Evolutionary conservation across 2,113 vertebrate species (phyloP), one percentile per base, ranked within the genome.

Genomic region (Dicerorhinus sumatrensis): DNA sequence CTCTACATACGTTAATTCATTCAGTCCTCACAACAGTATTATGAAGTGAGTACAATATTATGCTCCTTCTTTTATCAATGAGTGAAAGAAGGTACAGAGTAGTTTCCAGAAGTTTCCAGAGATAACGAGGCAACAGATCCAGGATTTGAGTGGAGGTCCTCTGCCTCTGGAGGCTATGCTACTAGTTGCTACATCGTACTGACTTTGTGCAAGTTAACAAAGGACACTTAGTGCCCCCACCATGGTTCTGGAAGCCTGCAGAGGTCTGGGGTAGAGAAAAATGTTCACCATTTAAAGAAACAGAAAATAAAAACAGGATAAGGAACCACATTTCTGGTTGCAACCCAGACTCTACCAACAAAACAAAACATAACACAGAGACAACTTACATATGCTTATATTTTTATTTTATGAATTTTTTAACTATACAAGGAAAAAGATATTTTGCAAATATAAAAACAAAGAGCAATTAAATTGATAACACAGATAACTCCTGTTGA

Each of bases 391-490:
- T 58, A 31, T 2, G 5, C 31, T 69, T 54, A 58, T 42, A 56
- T 31, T 88, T 39, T 20, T 9, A 72, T 62, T 81, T 46, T 60
- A 48, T 42, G 70, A 42, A 51, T 56, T 75, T 86, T 60, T 75
- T 27, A 39, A 69, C 25, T 23, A 46, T 8, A 36, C 33, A 13
- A 27, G 5, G 6, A 8, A 72, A 75, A 65, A 80, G 9, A 25
- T 36, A 51, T 73, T 86, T 83, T 36, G 6, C 12, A 91, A 83
- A 89, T 31, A 89, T 70, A 11, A 33, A 79, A 94, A 76, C 46
- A 90, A 77, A 86, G 33, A 81, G 10, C 14, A 76, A 23, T 82
- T 89, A 67, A 89, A 88, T 72, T 87, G 73, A 95, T 70, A 87
- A 46, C 29, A 94, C 0, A 8, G 25, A 70, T 69, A 81, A 77